phyloP scores from a whole-genome alignment of 2,113 vertebrate species.

The Pongo pygmaeus region DNA sequence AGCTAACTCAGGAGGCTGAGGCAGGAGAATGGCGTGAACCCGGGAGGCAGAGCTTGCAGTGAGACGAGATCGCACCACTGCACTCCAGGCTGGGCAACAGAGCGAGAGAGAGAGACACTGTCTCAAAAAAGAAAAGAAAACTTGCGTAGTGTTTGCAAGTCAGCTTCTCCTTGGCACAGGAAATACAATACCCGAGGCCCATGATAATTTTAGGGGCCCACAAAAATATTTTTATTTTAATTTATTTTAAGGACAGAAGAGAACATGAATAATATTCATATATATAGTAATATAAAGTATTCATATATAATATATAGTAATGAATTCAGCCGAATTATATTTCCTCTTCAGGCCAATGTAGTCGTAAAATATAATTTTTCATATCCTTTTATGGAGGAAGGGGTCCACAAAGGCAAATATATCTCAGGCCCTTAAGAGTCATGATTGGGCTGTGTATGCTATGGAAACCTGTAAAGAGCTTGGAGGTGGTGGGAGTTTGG shows the following conservation, averaged over 20 bases:
- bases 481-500: neutral
- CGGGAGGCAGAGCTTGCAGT: no score
- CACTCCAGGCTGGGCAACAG: no score
- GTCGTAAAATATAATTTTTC: neutral
- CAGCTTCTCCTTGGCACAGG: neutral
- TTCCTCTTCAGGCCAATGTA: neutral
- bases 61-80: no score
- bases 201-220: no score
- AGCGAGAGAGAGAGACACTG: no score
- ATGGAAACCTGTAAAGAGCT: neutral
- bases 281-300: no score
- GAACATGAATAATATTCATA: neutral
- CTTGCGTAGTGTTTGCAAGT: neutral
- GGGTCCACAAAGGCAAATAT: neutral
- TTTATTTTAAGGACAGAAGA: neutral
- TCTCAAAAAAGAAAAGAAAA: neutral
- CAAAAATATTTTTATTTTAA: neutral
- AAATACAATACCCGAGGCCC: fast-evolving
- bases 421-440: no score
- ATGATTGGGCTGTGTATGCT: neutral
- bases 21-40: no score
- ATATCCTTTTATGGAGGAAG: neutral
- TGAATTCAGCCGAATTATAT: neutral
- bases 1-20: no score
- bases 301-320: neutral